Base-by-base conservation (phyloP, 2,888 invertebrate species). In the Ennomos quercinarius region DNA sequence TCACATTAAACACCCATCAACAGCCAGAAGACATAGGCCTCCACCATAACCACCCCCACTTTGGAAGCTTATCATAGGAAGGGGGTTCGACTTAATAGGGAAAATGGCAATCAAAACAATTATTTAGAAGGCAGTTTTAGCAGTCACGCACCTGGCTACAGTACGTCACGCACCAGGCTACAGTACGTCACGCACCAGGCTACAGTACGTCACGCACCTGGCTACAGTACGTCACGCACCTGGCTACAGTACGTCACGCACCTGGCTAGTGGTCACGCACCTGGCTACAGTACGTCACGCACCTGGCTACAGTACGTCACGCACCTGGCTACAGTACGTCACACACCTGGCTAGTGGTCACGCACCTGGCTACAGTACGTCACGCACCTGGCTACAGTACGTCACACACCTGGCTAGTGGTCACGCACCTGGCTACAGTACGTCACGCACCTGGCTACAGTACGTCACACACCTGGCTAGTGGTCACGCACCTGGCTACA, bases 401-500 rank as follows among this genome's bases (percentile, higher is more conserved):
- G 27, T 2, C 12, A 2, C 47, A 0, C 46, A 72, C 86, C 86
- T 81, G 64, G 99, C 97, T 34, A 98, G 97, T 97, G 27, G 99
- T n/a, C 99, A 42, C 97, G 98, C 51, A 98, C 98, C 27, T 99
- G 99, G 42, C 99, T 99, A 89, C 97, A 97, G 10, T 99, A 94
- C 6, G 27, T 0, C 27, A 27, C 27, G 27, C 27, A 0, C 98
- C 17, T 17, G 17, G 17, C 17, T 17, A 17, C 99, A 57, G 95
- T 93, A 49, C 0, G 27, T 2, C 12, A 2, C 47, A 0, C 46
- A 72, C 86, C 86, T 81, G 64, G 99, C 97, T 34, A 98, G 97
- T 97, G 27, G 99, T n/a, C 99, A 42, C 97, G 98, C 51, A 98
- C 98, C 27, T 99, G 99, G 42, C 99, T 99, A 89, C 97, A 97